phyloP scores from a whole-genome alignment of 2,113 vertebrate genomes.

The Hydrolagus affinis region DNA sequence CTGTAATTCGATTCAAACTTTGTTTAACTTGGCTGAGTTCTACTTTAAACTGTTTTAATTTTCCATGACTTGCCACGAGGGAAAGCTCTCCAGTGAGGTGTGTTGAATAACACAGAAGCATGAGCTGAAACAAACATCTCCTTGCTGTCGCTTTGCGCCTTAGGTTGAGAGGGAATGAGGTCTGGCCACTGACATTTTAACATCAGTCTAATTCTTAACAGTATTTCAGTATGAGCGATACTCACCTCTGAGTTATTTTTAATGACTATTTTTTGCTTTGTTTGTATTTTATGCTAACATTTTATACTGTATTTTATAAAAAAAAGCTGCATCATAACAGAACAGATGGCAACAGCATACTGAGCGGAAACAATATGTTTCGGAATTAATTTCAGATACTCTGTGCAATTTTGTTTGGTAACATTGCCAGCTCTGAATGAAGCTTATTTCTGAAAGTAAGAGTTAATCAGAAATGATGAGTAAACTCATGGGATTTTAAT shows the following conservation, averaged over 20 bases:
- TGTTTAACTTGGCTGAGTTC: background rate
- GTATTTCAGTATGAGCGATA: background rate
- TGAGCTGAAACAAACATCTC: background rate
- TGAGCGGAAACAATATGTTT: slow-evolving; percentile 45
- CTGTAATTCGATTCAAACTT: background rate
- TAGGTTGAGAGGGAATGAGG: background rate
- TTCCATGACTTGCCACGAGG: background rate
- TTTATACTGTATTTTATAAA: background rate
- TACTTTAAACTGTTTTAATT: background rate
- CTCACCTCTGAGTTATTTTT: background rate
- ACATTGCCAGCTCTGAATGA: slow-evolving; percentile 60
- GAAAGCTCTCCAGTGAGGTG: background rate
- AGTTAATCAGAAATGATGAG: slow-evolving; percentile 87
- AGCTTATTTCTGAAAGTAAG: slow-evolving; percentile 77
- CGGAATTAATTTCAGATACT: slow-evolving; percentile 58
- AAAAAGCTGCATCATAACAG: slow-evolving; percentile 38
- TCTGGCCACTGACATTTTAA: background rate
- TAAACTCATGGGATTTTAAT: slow-evolving; percentile 81
- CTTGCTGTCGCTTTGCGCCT: background rate
- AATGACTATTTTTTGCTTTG: background rate
- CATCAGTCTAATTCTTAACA: background rate
- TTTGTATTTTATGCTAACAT: background rate
- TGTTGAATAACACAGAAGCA: background rate
- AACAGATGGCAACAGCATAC: slow-evolving; percentile 47
- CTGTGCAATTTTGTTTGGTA: slow-evolving; percentile 62